Percentiles rank a stretch among this genome's conserved stretches.
phyloP scores from a whole-genome alignment of 2,888 invertebrate genomes.

The Heliconius erato region DNA sequence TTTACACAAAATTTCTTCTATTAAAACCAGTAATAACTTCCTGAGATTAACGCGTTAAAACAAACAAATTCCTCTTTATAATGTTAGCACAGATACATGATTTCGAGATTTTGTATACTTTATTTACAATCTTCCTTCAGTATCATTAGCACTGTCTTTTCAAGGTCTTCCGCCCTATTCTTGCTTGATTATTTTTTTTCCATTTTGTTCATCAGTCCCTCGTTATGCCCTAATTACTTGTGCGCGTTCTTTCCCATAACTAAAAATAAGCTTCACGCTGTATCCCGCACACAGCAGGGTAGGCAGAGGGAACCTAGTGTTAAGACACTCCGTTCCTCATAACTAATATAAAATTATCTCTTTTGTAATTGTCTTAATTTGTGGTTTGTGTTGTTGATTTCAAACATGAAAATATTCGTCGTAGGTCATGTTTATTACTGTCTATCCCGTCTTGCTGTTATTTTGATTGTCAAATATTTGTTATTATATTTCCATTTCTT shows the following conservation, averaged over 20 bases:
- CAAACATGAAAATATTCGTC: neutral
- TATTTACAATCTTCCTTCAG: neutral
- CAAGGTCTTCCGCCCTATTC: neutral
- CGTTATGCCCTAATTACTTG: neutral
- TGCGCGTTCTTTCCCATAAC: neutral
- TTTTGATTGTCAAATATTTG: neutral
- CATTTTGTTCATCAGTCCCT: neutral
- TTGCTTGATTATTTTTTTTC: constrained; percentile 1
- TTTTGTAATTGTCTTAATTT: neutral
- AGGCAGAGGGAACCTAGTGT: no score
- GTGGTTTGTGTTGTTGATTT: neutral
- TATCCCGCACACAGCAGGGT: no score
- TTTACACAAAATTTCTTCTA: neutral
- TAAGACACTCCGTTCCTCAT: no score
- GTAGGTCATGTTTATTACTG: neutral
- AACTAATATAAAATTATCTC: neutral
- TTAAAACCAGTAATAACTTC: neutral
- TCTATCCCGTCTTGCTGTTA: neutral
- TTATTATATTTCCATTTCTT: neutral
- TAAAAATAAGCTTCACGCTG: neutral
- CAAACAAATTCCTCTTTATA: no score
- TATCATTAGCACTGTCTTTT: neutral
- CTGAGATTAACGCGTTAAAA: neutral
- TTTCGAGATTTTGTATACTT: neutral
- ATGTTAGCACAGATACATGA: neutral